Evolutionary conservation across 2,113 vertebrate species (phyloP), one percentile per base, ranked within the genome.

Genomic region (Chamaetylas fuelleborni): DNA sequence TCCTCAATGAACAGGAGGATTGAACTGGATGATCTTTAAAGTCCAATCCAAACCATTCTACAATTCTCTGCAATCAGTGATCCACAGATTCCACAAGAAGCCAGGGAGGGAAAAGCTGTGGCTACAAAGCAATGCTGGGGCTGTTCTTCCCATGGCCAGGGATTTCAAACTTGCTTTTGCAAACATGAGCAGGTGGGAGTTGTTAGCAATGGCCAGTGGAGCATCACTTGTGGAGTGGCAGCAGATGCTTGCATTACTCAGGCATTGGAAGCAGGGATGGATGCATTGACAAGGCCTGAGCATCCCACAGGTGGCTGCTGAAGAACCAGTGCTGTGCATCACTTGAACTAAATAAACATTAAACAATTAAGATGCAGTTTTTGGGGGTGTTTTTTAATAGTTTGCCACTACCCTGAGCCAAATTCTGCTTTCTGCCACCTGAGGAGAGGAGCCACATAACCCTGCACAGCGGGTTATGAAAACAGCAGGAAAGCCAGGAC

Each of bases 121-220:
- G 72, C 71, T 83, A 61, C 81, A 38, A 38, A 38, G 38, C 45
- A 61, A 83, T 76, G 72, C 77, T 64, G 40, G 54, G 72, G 80
- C 62, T 95, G 86, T 36, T 90, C 85, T 69, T 74, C 80, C 89
- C 88, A 36, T 23, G 56, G 81, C 66, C 69, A 29, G 76, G 76
- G 82, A 79, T 81, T 93, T 89, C 82, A 73, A 88, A 83, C 65
- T 72, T 90, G 73, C 64, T 95, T 92, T 69, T 56, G 66, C 94
- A 94, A 95, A 94, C 56, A 13, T 0, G 43, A 86, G 74, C 36
- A 19, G 81, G 71, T 88, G 88, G 84, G 65, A 90, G 87, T 58
- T 96, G 89, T 95, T 91, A 95, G 93, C 88, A 94, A 85, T 19
- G 74, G 81, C 90, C 93, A 94, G 38, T 33, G 95, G 83, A 85